These are phyloP conservation scores for Trachelus iudaicus DNA, from an alignment of 2,888 invertebrate species.

Conservation along the genomic window DNA sequence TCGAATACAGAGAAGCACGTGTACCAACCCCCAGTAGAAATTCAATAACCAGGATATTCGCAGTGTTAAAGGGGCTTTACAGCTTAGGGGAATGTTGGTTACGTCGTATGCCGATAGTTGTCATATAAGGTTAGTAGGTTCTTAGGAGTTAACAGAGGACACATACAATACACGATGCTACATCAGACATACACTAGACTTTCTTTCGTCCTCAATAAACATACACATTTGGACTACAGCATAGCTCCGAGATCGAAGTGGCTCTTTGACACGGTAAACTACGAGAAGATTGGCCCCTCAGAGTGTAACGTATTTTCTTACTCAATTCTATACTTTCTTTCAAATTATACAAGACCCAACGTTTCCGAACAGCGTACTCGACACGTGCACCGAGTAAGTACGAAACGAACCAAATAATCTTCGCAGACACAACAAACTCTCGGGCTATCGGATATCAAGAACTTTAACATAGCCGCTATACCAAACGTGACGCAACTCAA, in stretches of 20 bases:
- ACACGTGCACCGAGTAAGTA: background rate
- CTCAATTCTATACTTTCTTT: background rate
- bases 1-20: background rate
- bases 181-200: background rate
- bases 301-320: background rate
- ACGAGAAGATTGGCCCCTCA: background rate
- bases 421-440: background rate
- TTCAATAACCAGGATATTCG: background rate
- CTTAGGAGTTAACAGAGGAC: background rate
- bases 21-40: background rate
- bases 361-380: background rate
- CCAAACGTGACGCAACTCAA: background rate
- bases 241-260: background rate
- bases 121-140: background rate
- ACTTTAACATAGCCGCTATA: background rate
- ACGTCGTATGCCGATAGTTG: background rate
- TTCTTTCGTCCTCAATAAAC: background rate
- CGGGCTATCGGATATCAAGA: background rate
- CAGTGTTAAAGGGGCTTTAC: background rate
- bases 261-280: background rate
- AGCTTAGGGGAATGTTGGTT: background rate
- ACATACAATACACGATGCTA: background rate
- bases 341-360: background rate
- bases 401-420: background rate
- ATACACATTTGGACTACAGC: no score